phyloP scores from a whole-genome alignment of 2,113 vertebrate genomes.

The Elephantulus edwardii region DNA sequence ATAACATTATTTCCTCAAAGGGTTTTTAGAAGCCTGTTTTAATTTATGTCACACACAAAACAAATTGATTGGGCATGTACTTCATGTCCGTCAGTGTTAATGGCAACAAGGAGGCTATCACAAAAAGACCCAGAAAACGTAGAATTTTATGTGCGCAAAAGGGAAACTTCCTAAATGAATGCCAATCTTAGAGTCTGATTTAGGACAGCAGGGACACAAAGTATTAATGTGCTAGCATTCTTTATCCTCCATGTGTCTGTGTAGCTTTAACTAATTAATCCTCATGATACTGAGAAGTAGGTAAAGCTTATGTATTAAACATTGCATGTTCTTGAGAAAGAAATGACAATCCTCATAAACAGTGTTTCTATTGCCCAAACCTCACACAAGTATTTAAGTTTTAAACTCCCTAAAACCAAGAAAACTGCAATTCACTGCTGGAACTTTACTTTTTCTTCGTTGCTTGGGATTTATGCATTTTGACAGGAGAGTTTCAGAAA shows the following conservation, averaged over 20 bases:
- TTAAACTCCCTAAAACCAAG: not conserved
- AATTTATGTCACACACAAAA: not conserved
- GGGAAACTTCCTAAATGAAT: not conserved
- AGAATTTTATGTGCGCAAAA: constrained; percentile 26
- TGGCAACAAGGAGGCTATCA: not conserved
- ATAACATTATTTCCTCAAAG: not conserved
- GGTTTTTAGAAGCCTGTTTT: not conserved
- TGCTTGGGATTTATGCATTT: not conserved
- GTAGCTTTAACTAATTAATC: constrained; percentile 57
- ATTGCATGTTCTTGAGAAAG: not conserved
- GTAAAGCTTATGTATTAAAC: constrained; percentile 13
- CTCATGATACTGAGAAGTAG: constrained; percentile 3
- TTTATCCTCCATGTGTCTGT: not conserved
- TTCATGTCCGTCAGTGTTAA: not conserved
- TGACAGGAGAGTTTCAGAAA: constrained; percentile 23
- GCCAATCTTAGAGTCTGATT: not conserved
- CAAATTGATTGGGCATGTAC: not conserved
- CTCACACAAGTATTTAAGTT: not conserved
- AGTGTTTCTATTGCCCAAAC: not conserved
- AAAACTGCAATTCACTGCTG: not conserved
- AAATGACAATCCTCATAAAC: not conserved
- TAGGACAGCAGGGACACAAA: not conserved
- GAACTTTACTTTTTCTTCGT: not conserved
- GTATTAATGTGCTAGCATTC: not conserved
- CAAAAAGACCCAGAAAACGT: not conserved